Evolutionary conservation across 2,888 invertebrate genomes (phyloP).

Genomic region (Bombyx huttoni): DNA sequence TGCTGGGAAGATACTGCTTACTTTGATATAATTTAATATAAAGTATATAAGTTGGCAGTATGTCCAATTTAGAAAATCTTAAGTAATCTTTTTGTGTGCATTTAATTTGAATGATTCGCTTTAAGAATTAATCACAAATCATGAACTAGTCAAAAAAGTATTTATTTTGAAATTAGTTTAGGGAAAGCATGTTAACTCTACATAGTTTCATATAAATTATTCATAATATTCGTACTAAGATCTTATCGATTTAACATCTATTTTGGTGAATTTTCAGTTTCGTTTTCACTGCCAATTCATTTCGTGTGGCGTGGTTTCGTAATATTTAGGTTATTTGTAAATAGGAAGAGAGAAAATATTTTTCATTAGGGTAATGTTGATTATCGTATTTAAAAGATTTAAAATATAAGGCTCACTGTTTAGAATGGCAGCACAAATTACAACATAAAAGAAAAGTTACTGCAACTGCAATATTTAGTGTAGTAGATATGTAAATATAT

Average conservation of each 20-base stretch:
- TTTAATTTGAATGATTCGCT: slow-evolving; percentile 36
- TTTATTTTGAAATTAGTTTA: background rate
- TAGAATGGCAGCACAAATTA: slow-evolving; percentile 23
- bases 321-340: slow-evolving; percentile 7
- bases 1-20: too few relatives aligned
- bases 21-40: too few relatives aligned
- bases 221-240: background rate
- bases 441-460: slow-evolving; percentile 10
- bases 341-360: background rate
- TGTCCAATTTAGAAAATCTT: background rate
- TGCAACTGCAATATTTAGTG: slow-evolving; percentile 8
- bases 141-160: slow-evolving; percentile 15
- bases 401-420: background rate
- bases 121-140: slow-evolving; percentile 20
- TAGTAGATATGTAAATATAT: slow-evolving; percentile 42
- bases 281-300: slow-evolving; percentile 4
- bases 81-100: slow-evolving; percentile 17
- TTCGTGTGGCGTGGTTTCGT: slow-evolving; percentile 5
- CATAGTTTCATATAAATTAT: too few relatives aligned
- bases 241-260: background rate
- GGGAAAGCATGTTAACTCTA: background rate
- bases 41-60: background rate
- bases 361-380: slow-evolving; percentile 3
- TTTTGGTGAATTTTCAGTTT: background rate
- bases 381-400: background rate